phyloP scores from a whole-genome alignment of 2,888 invertebrate genomes.

The Nowickia ferox region DNA sequence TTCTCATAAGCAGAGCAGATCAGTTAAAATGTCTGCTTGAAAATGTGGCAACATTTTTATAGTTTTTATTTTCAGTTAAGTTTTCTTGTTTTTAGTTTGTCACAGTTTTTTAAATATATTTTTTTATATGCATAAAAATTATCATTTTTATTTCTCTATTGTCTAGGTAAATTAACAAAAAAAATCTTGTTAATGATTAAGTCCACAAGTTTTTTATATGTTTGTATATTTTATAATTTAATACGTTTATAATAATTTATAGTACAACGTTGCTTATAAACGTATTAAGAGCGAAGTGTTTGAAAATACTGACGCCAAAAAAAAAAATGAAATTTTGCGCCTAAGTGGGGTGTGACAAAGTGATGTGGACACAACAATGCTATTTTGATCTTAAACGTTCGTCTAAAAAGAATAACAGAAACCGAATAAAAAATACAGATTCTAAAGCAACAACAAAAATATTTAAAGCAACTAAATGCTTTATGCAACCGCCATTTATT shows the following conservation, averaged over 20 bases:
- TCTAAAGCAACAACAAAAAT: too few relatives aligned
- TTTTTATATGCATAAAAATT: slow-evolving; percentile 12
- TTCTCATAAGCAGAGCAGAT: too few relatives aligned
- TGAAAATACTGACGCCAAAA: slow-evolving; percentile 50
- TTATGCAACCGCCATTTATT: slow-evolving; percentile 28
- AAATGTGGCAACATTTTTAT: not conserved
- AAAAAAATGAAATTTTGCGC: slow-evolving; percentile 39
- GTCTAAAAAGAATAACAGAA: not conserved
- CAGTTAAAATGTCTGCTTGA: too few relatives aligned
- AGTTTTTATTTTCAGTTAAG: not conserved
- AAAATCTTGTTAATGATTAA: slow-evolving; percentile 1
- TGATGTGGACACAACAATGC: slow-evolving; percentile 35
- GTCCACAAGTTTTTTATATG: slow-evolving; percentile 25
- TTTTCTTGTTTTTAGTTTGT: slow-evolving; percentile 8
- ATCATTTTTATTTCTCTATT: slow-evolving; percentile 29
- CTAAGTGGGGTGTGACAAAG: slow-evolving; percentile 67
- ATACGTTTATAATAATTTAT: slow-evolving; percentile 6
- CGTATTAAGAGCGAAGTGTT: slow-evolving; percentile 5
- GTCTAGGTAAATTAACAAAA: not conserved
- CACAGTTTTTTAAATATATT: slow-evolving; percentile 6
- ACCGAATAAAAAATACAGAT: too few relatives aligned
- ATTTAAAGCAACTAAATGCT: not conserved
- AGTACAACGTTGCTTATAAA: slow-evolving; percentile 14
- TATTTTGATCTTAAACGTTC: slow-evolving; percentile 9
- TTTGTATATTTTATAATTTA: slow-evolving; percentile 25